phyloP scores from a whole-genome alignment of 1,140 invertebrate species.

The Vanessa tameamea region DNA sequence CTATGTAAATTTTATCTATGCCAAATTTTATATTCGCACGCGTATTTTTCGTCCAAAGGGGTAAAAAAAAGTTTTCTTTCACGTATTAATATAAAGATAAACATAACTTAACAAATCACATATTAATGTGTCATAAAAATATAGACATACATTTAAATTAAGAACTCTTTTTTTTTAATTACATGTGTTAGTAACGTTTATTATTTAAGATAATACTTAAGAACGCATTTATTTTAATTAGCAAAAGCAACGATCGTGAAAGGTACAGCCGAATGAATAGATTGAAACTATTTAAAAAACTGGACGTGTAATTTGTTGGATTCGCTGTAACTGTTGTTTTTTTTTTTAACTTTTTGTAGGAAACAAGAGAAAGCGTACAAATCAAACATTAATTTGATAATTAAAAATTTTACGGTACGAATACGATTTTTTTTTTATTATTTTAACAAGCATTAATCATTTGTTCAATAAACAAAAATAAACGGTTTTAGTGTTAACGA shows the following conservation, averaged over 20 bases:
- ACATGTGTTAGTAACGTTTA: no score
- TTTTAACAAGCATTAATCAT: conserved; percentile 30
- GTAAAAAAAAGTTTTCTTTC: no score
- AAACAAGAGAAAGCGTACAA: conserved; percentile 31
- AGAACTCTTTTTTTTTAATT: no score
- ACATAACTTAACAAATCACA: no score
- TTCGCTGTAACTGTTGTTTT: conserved; percentile 9
- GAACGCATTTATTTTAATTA: not conserved
- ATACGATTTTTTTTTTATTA: conserved; percentile 12
- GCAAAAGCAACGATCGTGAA: not conserved
- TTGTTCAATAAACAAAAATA: conserved; percentile 16
- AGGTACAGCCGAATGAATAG: not conserved
- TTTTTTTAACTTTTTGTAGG: conserved; percentile 15
- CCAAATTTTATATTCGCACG: no score
- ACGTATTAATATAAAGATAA: no score
- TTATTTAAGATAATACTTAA: no score
- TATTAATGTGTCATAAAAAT: no score
- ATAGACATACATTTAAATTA: no score
- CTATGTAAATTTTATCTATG: no score
- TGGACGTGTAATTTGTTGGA: conserved; percentile 2
- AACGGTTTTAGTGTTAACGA: no score
- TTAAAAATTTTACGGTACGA: conserved; percentile 34
- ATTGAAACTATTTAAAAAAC: conserved; percentile 7
- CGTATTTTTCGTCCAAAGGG: no score
- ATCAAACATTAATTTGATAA: conserved; percentile 22